Percentiles rank a stretch among this genome's conserved stretches.
Evolutionary conservation across 2,888 invertebrate species (phyloP).

Genomic region (Strigamia transsilvanica): DNA sequence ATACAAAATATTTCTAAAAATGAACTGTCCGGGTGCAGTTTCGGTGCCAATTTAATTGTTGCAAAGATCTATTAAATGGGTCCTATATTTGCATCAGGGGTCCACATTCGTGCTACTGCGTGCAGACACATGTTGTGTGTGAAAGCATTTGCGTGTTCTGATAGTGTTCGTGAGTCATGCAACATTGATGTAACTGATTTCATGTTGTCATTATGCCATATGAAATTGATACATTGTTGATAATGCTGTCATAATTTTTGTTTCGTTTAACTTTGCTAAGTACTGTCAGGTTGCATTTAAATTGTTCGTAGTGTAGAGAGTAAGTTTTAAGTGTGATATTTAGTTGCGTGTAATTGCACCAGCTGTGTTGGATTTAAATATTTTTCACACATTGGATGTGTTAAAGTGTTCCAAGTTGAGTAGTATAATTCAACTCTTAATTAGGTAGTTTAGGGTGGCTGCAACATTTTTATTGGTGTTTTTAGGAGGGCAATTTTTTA

Average conservation of each 20-base stretch:
- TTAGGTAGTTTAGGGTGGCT: background rate
- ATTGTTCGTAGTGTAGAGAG: background rate
- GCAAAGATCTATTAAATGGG: too few species aligned
- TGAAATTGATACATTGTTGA: background rate
- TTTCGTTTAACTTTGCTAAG: background rate
- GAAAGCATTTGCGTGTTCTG: slow-evolving; percentile 32
- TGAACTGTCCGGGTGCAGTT: too few species aligned
- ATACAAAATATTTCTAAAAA: too few species aligned
- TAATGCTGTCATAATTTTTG: background rate
- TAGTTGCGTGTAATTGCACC: slow-evolving; percentile 17
- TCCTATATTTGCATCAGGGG: too few species aligned
- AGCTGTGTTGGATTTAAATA: background rate
- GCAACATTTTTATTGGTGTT: background rate
- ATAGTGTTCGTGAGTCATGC: slow-evolving; percentile 10
- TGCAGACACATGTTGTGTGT: background rate
- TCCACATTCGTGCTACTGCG: too few species aligned
- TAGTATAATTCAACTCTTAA: background rate
- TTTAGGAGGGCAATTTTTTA: too few species aligned
- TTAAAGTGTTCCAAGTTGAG: background rate
- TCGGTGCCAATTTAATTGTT: too few species aligned
- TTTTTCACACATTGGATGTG: slow-evolving; percentile 31
- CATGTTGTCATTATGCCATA: too few species aligned
- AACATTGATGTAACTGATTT: slow-evolving; percentile 28
- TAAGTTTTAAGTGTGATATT: background rate
- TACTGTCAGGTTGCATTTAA: background rate